Evolutionary conservation across 1,140 invertebrate genomes (phyloP).

Genomic region (Dolichoris vasculosae): DNA sequence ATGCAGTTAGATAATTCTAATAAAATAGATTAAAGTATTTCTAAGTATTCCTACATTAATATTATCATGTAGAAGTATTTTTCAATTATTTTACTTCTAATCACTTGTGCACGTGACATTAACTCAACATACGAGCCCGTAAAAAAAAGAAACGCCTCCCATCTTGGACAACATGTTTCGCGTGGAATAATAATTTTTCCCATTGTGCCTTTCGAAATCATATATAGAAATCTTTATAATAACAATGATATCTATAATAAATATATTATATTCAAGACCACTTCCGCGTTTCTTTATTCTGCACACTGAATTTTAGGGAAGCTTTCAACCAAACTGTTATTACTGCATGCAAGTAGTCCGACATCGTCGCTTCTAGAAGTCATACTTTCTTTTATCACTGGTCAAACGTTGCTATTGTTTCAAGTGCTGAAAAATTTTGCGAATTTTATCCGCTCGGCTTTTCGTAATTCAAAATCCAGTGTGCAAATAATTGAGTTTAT

Average conservation of each 20-base stretch:
- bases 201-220: background rate
- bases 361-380: background rate
- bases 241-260: background rate
- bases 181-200: slow-evolving; percentile 26
- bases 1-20: background rate
- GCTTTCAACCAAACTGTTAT: slow-evolving; percentile 26
- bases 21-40: background rate
- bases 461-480: background rate
- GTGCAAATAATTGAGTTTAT: background rate
- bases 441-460: background rate
- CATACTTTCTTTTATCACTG: background rate
- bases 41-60: background rate
- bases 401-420: background rate
- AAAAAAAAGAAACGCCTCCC: background rate
- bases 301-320: background rate
- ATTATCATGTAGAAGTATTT: background rate
- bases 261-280: slow-evolving; percentile 19
- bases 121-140: background rate
- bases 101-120: slow-evolving; percentile 23
- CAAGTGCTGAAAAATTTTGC: background rate
- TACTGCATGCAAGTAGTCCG: background rate
- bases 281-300: slow-evolving; percentile 31
- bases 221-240: slow-evolving; percentile 25
- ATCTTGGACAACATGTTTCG: background rate
- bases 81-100: slow-evolving; percentile 7